A percentile compares a stretch with the other conserved stretches of the same genome.
Evolutionary conservation across 30 jellyfish, hydroid and myxozoan genomes (phyloP).

Genomic region (Cassiopea andromeda): DNA sequence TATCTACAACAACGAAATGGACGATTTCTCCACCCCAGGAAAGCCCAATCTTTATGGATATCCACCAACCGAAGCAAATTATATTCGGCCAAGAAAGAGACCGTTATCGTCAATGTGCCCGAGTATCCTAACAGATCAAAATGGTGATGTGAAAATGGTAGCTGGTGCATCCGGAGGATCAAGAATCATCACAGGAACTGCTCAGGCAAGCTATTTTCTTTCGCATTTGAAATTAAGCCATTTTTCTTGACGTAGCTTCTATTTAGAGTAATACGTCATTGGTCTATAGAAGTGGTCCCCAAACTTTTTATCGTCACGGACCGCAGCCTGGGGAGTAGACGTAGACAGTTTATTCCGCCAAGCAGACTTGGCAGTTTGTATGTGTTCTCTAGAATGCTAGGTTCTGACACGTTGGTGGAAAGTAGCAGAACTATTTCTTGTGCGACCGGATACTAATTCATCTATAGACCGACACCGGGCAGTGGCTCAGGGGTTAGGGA

Average conservation of each 20-base stretch:
- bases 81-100: constrained; percentile 91
- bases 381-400: too few species aligned
- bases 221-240: background rate
- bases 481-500: too few species aligned
- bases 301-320: too few species aligned
- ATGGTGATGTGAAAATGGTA: constrained; percentile 95
- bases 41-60: constrained; percentile 71
- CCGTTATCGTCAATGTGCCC: constrained; percentile 98
- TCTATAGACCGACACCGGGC: too few species aligned
- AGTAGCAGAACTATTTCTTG: too few species aligned
- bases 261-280: too few species aligned
- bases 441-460: too few species aligned
- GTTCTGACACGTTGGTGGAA: too few species aligned
- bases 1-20: constrained; percentile 95
- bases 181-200: constrained; percentile 89
- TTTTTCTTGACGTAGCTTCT: background rate
- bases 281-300: too few species aligned
- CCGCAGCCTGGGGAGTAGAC: too few species aligned
- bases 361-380: too few species aligned
- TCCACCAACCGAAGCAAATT: constrained; percentile 93
- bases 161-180: constrained; percentile 99
- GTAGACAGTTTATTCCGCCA: too few species aligned
- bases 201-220: constrained; percentile 58
- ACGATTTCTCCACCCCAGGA: constrained; percentile 98
- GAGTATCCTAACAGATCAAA: constrained; percentile 71